Base-by-base conservation (phyloP, 2,113 vertebrate species). In the Phalacrocorax pelagicus region DNA sequence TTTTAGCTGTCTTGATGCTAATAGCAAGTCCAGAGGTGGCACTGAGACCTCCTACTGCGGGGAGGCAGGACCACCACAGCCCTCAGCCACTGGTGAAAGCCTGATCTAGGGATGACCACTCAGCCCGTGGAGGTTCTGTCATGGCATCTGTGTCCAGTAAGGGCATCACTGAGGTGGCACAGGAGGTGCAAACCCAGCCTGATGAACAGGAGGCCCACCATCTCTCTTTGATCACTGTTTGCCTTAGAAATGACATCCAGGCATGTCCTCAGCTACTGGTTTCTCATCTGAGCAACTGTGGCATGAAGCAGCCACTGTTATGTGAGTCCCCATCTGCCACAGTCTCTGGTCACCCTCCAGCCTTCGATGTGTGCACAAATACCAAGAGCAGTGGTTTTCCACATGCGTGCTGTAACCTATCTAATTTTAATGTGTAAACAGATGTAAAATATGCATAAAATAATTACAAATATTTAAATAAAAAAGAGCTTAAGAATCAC, bases 261-360 rank as follows among this genome's bases (percentile, higher is more conserved):
- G 20, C 34, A 44, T 1, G 1, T 82, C 34, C 12, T 63, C 19
- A 63, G 16, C 69, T 81, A 42, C 55, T 63, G 11, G 5, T 38
- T 81, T 81, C 32, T 75, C 23, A 23, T 69, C 49, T 26, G 9
- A 17, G 32, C 27, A 63, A 8, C 36, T 2, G 1, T 20, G 52
- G 30, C 4, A 1, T 34, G 47, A 61, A 46, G 66, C 40, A 67
- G 77, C 54, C 1, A 0, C 59, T 4, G 6, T 26, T 49, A 34
- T 0, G 0, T 19, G 47, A 57, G 19, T 16, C 36, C 32, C 44
- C 42, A 30, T 54, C 44, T 81, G 29, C 49, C 0, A 0, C 17
- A 59, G 38, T 26, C 46, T 54, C 40, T 73, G 30, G 52, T 61
- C 59, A 49, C 5, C 21, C 34, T 78, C 15, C 17, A 49, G 51